A percentile compares a stretch with the other conserved stretches of the same genome.
These are phyloP conservation scores for Tachina grossa DNA, from an alignment of 2,888 invertebrate species.

Conservation along the genomic window DNA sequence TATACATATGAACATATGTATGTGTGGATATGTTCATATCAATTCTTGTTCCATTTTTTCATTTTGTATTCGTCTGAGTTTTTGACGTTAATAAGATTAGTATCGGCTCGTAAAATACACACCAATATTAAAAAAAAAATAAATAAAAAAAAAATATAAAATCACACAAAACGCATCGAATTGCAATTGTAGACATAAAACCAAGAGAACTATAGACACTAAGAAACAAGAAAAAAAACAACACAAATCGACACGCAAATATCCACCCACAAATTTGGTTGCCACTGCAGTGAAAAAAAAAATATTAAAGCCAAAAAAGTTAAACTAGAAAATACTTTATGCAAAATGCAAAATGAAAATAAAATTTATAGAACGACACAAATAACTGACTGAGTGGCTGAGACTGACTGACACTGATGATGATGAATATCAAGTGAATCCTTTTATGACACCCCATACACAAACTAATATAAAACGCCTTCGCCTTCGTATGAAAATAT, in stretches of 20 bases:
- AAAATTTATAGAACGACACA: conserved; percentile 52
- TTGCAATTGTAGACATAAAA: conserved; percentile 74
- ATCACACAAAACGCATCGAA: conserved; percentile 73
- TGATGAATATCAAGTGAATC: conserved; percentile 83
- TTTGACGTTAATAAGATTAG: conserved; percentile 83
- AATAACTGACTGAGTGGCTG: conserved; percentile 60
- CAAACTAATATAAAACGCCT: conserved; percentile 55
- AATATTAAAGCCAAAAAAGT: conserved; percentile 43
- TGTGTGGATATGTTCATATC: conserved; percentile 68
- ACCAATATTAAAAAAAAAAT: conserved; percentile 37
- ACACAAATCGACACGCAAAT: conserved; percentile 49
- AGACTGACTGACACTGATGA: conserved; percentile 81
- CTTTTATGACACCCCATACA: conserved; percentile 77
- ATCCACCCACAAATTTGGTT: conserved; percentile 65
- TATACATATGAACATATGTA: neutral
- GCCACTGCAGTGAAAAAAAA: conserved; percentile 46
- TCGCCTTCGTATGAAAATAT: conserved; percentile 74
- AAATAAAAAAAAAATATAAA: conserved; percentile 41
- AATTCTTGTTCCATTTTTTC: conserved; percentile 37
- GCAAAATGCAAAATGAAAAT: conserved; percentile 42
- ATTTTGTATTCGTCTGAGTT: conserved; percentile 71
- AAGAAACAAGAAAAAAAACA: conserved; percentile 5
- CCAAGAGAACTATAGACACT: conserved; percentile 31
- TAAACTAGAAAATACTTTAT: conserved; percentile 52
- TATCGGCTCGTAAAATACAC: conserved; percentile 77